These are phyloP conservation scores for Pseudobourletiella spinata DNA, from an alignment of 1,140 invertebrate genomes.

Conservation along the genomic window DNA sequence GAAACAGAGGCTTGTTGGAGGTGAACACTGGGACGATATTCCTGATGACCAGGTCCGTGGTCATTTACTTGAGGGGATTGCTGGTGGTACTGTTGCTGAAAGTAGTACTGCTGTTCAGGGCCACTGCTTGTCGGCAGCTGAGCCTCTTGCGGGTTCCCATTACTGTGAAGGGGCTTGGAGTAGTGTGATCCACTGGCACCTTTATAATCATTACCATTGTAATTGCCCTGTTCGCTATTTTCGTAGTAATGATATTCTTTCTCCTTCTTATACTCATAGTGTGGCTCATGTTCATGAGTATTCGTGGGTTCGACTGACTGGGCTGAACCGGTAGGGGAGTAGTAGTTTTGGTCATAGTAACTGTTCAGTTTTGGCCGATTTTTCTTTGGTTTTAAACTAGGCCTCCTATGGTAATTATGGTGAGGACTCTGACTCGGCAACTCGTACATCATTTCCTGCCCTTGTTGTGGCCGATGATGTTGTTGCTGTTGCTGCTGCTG, in stretches of 20 bases:
- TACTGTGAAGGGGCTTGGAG: neutral
- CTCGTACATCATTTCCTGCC: too few species aligned
- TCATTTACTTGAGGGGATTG: neutral
- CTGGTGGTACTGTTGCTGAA: neutral
- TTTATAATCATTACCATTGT: neutral
- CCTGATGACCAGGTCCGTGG: neutral
- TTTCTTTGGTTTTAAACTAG: neutral
- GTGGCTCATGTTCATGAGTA: too few species aligned
- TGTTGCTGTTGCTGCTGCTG: neutral
- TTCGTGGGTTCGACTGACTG: too few species aligned
- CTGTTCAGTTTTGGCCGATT: neutral
- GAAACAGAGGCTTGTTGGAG: neutral
- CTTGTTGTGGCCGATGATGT: neutral
- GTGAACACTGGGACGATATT: neutral
- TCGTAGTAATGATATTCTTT: conserved; percentile 9
- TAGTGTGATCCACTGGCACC: neutral
- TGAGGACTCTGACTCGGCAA: neutral
- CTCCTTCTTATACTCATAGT: neutral
- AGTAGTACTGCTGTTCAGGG: neutral
- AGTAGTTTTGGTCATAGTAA: neutral
- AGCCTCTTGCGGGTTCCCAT: conserved; percentile 1
- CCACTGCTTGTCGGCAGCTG: too few species aligned
- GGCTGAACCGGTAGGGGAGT: neutral
- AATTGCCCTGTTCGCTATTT: neutral
- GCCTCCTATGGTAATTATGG: neutral